Evolutionary conservation across 2,113 vertebrate genomes (phyloP), one percentile per base, ranked within the genome.

Genomic region (Arothron firmamentum): DNA sequence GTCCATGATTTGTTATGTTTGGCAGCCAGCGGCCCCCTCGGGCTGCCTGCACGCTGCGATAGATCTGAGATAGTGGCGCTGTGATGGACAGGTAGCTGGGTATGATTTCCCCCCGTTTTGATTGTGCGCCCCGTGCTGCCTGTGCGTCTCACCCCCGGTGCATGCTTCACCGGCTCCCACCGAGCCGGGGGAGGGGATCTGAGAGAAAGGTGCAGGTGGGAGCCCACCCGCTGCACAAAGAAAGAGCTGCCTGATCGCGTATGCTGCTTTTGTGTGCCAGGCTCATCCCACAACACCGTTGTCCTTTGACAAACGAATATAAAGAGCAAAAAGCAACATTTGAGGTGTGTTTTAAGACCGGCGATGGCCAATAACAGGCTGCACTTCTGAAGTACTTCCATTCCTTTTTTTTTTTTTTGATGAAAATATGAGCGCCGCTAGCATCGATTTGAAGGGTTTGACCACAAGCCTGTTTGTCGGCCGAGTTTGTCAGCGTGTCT

Each of bases 71-170:
- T 61, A 75, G 52, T 71, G 42, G 48, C 10, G 25, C 48, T 51
- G 28, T 87, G 87, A 87, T 43, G 70, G 81, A 77, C 85, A 75
- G 72, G 58, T 65, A 69, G 64, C 49, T 21, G 47, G 38, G 57
- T 54, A 54, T 12, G 9, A 57, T 53, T 49, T 19, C 17, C 65
- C n/a, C 11, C 25, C 10, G 23, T 55, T 68, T 63, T 72, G 67
- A 67, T 72, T 46, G 3, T 31, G 1, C 8, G 1, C 60, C 34
- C 56, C 63, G 56, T 55, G 43, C 16, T n/a, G n/a, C 67, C 69
- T 21, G 19, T 13, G 52, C 61, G n/a, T 42, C 42, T 62, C 57
- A 69, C 59, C 67, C 63, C 65, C 41, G 56, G 56, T 70, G 56
- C 54, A 52, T 12, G 1, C 54, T 20, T 23, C 68, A 59, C 38